Evolutionary conservation across 1,140 invertebrate genomes (phyloP), one percentile per base, ranked within the genome.

Genomic region (Nylanderia fulva): DNA sequence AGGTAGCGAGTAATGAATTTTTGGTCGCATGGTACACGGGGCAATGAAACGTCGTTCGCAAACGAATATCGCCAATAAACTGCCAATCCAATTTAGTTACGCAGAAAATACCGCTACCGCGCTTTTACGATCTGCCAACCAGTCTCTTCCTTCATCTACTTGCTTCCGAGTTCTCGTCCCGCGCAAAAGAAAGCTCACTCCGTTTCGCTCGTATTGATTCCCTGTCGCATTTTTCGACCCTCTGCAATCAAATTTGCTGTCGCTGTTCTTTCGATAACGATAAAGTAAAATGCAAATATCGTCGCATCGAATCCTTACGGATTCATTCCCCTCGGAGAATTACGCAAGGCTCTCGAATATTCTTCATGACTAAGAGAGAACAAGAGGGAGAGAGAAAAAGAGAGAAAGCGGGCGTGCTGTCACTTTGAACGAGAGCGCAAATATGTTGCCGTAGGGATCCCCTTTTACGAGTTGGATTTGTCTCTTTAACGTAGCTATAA

Each of bases 1-100:
- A 63, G 48, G 54, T 21, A 39, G 33, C 33, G 24, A 52, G 45
- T 52, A 85, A 66, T 45, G 52, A 71, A 91, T 91, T 91, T 91
- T 90, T 87, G 82, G 84, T 87, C 83, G 75, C 52, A 29, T 18
- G 75, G 48, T 85, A 88, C 83, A 91, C 66, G 86, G 45, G 83
- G 85, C 84, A 89, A 85, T 85, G 84, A 87, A 69, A 91, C 86
- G 91, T 88, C 91, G 88, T 24, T 76, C 89, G 84, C 88, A 91
- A 92, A 91, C 90, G 90, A 92, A 91, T 92, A 92, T 92, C 86
- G 85, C 85, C 91, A 89, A 91, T 92, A 91, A 92, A 91, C 86
- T 91, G 88, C 85, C 91, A 91, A 92, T 92, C 91, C 91, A 89
- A 91, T 92, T 91, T 92, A 92, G 85, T 82, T 89, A 86, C 85